A percentile compares a stretch with the other conserved stretches of the same genome.
Conservation (phyloP, 2,888 invertebrate genomes). For the Urechis unicinctus region DNA sequence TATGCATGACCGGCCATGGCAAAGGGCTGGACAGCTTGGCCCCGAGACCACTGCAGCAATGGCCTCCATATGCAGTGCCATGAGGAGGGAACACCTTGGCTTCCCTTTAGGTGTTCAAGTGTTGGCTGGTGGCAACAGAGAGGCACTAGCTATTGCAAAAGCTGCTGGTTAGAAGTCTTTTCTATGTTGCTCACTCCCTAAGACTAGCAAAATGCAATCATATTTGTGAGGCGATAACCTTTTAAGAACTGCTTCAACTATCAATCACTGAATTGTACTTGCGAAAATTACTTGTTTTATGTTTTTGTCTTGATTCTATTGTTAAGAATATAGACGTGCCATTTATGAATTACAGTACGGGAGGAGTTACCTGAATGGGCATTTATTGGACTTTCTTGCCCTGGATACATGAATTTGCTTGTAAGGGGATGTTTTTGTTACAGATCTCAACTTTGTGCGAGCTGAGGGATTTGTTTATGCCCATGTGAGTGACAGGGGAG, state of each 20-base stretch:
- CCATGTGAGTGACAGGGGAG: constrained; percentile 77
- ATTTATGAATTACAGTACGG: too few species aligned
- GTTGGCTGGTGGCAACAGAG: constrained; percentile 68
- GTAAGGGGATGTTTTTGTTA: not conserved
- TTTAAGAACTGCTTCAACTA: too few species aligned
- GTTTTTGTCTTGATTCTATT: too few species aligned
- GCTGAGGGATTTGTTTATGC: constrained; percentile 72
- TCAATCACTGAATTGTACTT: too few species aligned
- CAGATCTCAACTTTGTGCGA: constrained; percentile 64
- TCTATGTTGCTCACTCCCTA: too few species aligned
- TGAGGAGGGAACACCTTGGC: constrained; percentile 55
- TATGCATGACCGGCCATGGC: constrained; percentile 73
- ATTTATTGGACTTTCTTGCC: not conserved
- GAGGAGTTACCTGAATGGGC: too few species aligned
- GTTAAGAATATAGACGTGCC: too few species aligned
- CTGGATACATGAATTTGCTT: not conserved
- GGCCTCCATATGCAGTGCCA: constrained; percentile 60
- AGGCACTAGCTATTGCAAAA: constrained; percentile 70
- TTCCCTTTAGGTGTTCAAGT: constrained; percentile 56
- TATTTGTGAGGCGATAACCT: too few species aligned
- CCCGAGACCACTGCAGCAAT: constrained; percentile 67
- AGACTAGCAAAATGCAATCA: too few species aligned
- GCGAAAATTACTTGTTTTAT: too few species aligned
- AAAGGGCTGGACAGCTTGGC: constrained; percentile 57
- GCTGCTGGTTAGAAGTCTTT: constrained; percentile 55